phyloP scores from a whole-genome alignment of 2,888 invertebrate genomes.

The Ecliptopera silaceata region DNA sequence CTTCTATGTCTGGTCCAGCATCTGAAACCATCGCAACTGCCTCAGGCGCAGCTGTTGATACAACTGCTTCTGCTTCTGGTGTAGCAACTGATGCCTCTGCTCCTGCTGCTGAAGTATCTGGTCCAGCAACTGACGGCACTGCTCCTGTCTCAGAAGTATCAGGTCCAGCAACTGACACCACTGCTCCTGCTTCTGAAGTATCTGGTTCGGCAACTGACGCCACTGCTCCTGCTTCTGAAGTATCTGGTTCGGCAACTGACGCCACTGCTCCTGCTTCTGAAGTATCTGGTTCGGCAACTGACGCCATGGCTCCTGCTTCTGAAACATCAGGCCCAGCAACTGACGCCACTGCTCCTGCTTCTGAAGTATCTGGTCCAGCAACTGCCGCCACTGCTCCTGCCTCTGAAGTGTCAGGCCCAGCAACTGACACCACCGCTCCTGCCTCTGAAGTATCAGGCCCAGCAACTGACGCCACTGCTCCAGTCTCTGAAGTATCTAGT shows the following conservation, averaged over 20 bases:
- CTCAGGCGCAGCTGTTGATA: not conserved
- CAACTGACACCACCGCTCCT: not conserved
- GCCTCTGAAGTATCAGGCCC: not conserved
- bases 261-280: not conserved
- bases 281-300: not conserved
- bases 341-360: not conserved
- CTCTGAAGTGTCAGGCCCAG: not conserved
- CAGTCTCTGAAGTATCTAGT: conserved; percentile 12
- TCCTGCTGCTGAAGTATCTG: not conserved
- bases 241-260: not conserved
- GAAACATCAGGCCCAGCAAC: not conserved
- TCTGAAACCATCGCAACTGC: not conserved
- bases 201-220: not conserved
- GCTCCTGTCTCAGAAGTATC: not conserved
- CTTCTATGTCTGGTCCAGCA: not conserved
- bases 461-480: conserved; percentile 11
- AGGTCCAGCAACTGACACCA: not conserved
- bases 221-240: not conserved
- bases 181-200: not conserved
- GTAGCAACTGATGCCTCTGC: too few relatives aligned
- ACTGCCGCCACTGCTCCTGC: not conserved
- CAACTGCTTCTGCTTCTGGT: not conserved
- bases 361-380: conserved; percentile 7
- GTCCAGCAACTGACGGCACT: not conserved
- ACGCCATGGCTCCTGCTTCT: not conserved